These are phyloP conservation scores for Cecropterus lyciades DNA, from an alignment of 1,140 invertebrate genomes.

Conservation along the genomic window DNA sequence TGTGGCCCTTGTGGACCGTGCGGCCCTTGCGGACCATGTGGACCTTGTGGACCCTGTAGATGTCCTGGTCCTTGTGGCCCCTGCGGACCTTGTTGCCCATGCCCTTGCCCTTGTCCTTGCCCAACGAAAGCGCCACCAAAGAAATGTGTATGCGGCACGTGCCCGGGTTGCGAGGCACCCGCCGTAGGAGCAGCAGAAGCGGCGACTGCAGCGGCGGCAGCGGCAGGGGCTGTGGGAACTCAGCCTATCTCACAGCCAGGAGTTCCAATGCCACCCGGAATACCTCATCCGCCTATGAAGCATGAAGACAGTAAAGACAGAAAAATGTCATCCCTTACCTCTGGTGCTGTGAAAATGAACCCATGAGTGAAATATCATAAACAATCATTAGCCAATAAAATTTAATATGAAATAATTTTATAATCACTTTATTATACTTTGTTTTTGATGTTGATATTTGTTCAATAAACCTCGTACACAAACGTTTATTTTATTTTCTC, in stretches of 20 bases:
- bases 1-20: slow-evolving; percentile 42
- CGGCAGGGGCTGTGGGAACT: slow-evolving; percentile 1
- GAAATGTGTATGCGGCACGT: slow-evolving; percentile 47
- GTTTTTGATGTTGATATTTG: slow-evolving; percentile 14
- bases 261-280: slow-evolving; percentile 22
- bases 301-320: slow-evolving; percentile 38
- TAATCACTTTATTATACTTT: not conserved
- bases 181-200: slow-evolving; percentile 25
- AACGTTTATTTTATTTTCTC: not conserved
- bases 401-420: not conserved
- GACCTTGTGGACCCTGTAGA: not conserved
- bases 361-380: slow-evolving; percentile 21
- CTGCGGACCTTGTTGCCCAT: slow-evolving; percentile 12
- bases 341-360: slow-evolving; percentile 36
- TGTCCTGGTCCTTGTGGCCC: slow-evolving; percentile 28
- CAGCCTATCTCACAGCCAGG: not conserved
- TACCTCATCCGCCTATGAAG: slow-evolving; percentile 15
- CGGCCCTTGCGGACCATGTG: slow-evolving; percentile 32
- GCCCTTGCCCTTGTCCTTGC: slow-evolving; percentile 40
- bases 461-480: slow-evolving; percentile 16
- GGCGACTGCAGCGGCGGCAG: slow-evolving; percentile 24
- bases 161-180: slow-evolving; percentile 37
- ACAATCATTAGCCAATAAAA: not conserved
- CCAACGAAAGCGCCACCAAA: slow-evolving; percentile 67
- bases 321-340: slow-evolving; percentile 30